Evolutionary conservation across 1,140 invertebrate species (phyloP), one percentile per base, ranked within the genome.

Genomic region (Lamellibrachia luymesi): DNA sequence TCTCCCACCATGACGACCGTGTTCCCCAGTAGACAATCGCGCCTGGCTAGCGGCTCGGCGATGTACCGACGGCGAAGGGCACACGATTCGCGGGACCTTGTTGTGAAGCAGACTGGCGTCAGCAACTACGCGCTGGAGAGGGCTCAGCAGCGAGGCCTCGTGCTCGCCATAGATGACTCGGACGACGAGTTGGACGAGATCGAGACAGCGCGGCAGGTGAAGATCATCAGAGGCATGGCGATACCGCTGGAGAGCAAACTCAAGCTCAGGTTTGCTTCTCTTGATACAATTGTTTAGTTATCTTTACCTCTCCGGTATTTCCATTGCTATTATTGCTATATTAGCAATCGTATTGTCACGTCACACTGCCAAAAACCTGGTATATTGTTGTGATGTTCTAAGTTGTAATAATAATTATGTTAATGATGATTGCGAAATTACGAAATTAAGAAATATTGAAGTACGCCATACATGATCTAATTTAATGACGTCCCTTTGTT

Each of bases 211-310:
- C 38, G 50, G 27, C 90, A 91, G 50, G 49, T 27, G 90, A 91
- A 91, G 49, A 91, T 91, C 22, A 38, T 91, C 90, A 91, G 50
- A 51, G 50, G 10, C 49, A 91, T 91, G 90, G 38, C 90, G 17
- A 22, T 91, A 91, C 50, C 90, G 17, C 6, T 91, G 50, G 25
- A 38, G 4, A n/a, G 17, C 49, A 91, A 91, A 91, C 90, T 13
- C 50, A 91, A 91, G 17, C 90, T 91, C 38, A 91, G 90, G 90
- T 91, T 2, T 80, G 64, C 2, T 80, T 22, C 8, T 22, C 64
- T 80, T 22, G 17, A 22, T 8, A 17, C 64, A 17, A 4, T 80
- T 80, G 64, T 80, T 80, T 80, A 4, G 17, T 80, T 1, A 17
- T 80, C 64, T 22, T 22, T 80, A 80, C 64, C 8, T 80, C 8